Conservation (phyloP, 2,113 vertebrate genomes). For the Circaetus cinerascens region DNA sequence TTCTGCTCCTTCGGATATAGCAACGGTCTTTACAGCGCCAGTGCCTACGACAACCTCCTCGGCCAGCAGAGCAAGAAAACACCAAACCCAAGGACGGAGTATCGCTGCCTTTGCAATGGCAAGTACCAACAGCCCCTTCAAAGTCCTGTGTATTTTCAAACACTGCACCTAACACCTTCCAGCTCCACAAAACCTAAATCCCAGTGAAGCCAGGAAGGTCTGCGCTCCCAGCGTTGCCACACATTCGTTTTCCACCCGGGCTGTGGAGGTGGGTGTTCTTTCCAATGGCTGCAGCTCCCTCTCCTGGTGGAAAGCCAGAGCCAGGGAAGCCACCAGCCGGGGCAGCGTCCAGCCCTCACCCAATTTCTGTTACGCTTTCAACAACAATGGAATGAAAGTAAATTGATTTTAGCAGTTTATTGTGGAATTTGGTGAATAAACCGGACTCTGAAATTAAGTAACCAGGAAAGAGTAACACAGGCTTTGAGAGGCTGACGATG, state of each 20-base stretch:
- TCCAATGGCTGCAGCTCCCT: slow-evolving; percentile 73
- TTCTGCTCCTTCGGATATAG: background rate
- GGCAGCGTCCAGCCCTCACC: background rate
- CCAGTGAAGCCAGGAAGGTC: background rate
- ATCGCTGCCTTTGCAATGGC: rapidly evolving
- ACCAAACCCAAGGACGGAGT: rapidly evolving
- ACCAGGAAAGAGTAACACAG: rapidly evolving
- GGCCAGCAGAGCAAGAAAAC: background rate
- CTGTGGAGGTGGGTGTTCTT: background rate
- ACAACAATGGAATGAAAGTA: background rate
- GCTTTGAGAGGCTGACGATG: background rate
- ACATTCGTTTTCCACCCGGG: background rate
- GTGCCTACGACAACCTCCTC: rapidly evolving
- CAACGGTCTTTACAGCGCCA: rapidly evolving
- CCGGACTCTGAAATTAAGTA: background rate
- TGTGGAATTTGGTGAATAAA: rapidly evolving
- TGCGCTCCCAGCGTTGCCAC: background rate
- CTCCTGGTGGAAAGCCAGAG: slow-evolving; percentile 61
- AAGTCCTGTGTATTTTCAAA: background rate
- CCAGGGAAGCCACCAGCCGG: background rate
- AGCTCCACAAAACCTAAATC: background rate
- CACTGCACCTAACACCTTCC: background rate
- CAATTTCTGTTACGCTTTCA: background rate
- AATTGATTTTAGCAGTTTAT: background rate
- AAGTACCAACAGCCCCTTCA: background rate